Evolutionary conservation across 2,113 vertebrate genomes (phyloP), one percentile per base, ranked within the genome.

Genomic region (Mugil cephalus): DNA sequence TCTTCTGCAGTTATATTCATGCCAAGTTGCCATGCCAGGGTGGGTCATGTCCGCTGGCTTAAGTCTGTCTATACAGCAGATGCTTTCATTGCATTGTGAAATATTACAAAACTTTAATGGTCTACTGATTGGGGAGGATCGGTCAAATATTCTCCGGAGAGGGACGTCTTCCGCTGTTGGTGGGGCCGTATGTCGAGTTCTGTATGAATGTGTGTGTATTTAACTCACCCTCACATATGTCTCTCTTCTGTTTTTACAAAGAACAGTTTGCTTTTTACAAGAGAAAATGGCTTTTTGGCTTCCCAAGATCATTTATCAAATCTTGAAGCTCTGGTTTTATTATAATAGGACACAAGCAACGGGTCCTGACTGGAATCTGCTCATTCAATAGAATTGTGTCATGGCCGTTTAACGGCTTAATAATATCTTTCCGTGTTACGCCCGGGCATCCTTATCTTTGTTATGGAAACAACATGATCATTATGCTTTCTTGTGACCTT

Each of bases 21-120:
- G 39, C 53, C 18, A 53, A 42, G 77, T 64, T 50, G 46, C 51
- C 45, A 35, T 61, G 68, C 60, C 66, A 65, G 36, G 40, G 17
- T 68, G 59, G 66, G 61, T 74, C 51, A 40, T 66, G 77, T 80
- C 71, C n/a, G 30, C 67, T 66, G 77, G 45, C 61, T 71, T 59
- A 42, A 24, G 30, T 21, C 65, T 65, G 30, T 59, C 7, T 45
- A 64, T 17, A 24, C 66, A 77, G 67, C 77, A 77, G 61, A 62
- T 39, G 75, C 60, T 69, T 68, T 61, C 39, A 50, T n/a, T n/a
- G n/a, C 15, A 11, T 19, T 47, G 36, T 66, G 58, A 61, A 71
- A 71, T 53, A 15, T 53, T 35, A 43, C 18, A 63, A 21, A 69
- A 58, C 48, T n/a, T 46, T 13, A 42, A 17, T 39, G 56, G 38